Conservation (phyloP, 2,113 vertebrate genomes). For the Onychostoma macrolepis region DNA sequence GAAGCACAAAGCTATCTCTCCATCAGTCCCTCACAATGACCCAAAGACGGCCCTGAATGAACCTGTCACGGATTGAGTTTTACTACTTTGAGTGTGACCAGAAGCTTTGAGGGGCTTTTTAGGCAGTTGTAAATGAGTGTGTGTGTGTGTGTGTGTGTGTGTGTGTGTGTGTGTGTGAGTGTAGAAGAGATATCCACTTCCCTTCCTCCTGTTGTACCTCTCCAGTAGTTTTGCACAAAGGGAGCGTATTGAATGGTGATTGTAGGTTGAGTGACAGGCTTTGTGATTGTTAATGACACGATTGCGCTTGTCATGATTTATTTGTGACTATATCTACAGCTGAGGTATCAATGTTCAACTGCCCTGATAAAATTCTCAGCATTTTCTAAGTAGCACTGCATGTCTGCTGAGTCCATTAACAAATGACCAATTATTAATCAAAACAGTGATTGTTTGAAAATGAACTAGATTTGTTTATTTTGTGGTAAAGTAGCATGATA, state of each 20-base stretch:
- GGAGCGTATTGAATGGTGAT: slow-evolving; percentile 40
- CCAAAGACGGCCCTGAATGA: slow-evolving; percentile 28
- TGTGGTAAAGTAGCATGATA: neutral
- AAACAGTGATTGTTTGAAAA: neutral
- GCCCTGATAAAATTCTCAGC: neutral
- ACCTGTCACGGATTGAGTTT: slow-evolving; percentile 28
- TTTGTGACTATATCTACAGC: slow-evolving; percentile 28
- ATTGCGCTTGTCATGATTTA: slow-evolving; percentile 39
- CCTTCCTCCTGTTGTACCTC: slow-evolving; percentile 35
- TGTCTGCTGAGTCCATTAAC: neutral
- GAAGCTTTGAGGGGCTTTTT: slow-evolving; percentile 14
- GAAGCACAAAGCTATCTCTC: slow-evolving; percentile 33
- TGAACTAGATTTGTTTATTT: neutral
- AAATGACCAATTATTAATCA: neutral
- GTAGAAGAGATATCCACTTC: slow-evolving; percentile 30
- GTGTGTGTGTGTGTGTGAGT: neutral
- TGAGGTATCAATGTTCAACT: slow-evolving; percentile 23
- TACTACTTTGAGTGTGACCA: slow-evolving; percentile 19
- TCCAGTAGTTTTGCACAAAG: slow-evolving; percentile 32
- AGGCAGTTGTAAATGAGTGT: slow-evolving; percentile 2
- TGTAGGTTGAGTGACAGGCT: slow-evolving; percentile 39
- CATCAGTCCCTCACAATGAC: slow-evolving; percentile 33
- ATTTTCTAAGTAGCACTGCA: neutral
- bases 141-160: neutral
- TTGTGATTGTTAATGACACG: slow-evolving; percentile 37